Percentiles rank a stretch among this genome's conserved stretches.
These are phyloP conservation scores for Sarotherodon lohbergeri DNA, from an alignment of 2,113 vertebrate genomes.

Conservation along the genomic window DNA sequence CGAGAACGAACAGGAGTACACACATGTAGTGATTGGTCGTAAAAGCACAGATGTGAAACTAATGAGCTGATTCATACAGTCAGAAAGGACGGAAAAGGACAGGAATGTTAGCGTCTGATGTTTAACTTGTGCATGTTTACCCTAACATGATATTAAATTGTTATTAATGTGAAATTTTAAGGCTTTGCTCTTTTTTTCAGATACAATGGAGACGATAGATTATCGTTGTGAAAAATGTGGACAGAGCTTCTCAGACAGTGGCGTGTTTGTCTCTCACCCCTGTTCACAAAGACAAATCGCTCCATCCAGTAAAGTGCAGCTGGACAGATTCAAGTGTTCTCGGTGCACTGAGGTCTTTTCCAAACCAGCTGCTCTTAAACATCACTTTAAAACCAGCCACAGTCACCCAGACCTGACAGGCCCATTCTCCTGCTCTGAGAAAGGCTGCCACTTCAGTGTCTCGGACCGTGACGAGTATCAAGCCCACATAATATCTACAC, in stretches of 20 bases:
- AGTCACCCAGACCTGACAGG: background rate
- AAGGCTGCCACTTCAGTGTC: slow-evolving; percentile 65
- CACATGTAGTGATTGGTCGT: background rate
- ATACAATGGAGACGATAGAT: slow-evolving; percentile 67
- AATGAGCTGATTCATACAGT: background rate
- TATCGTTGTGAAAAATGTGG: slow-evolving; percentile 70
- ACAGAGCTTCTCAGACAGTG: slow-evolving; percentile 68
- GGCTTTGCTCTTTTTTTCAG: background rate
- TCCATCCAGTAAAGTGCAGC: background rate
- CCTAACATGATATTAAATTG: background rate
- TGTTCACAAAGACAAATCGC: slow-evolving; percentile 8
- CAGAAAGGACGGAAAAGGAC: rapidly evolving
- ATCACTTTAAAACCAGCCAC: slow-evolving; percentile 75
- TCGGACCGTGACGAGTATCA: slow-evolving; percentile 68
- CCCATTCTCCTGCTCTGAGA: slow-evolving; percentile 66
- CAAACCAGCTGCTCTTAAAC: slow-evolving; percentile 70
- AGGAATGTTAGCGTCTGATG: background rate
- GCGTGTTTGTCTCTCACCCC: slow-evolving; percentile 62
- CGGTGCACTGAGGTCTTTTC: slow-evolving; percentile 61
- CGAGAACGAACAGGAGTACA: background rate
- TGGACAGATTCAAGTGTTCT: slow-evolving; percentile 62
- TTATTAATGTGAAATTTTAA: background rate
- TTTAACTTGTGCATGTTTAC: background rate
- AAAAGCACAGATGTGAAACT: background rate
- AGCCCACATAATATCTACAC: slow-evolving; percentile 63